Evolutionary conservation across 2,113 vertebrate genomes (phyloP).

Genomic region (Sceloporus tristichus): DNA sequence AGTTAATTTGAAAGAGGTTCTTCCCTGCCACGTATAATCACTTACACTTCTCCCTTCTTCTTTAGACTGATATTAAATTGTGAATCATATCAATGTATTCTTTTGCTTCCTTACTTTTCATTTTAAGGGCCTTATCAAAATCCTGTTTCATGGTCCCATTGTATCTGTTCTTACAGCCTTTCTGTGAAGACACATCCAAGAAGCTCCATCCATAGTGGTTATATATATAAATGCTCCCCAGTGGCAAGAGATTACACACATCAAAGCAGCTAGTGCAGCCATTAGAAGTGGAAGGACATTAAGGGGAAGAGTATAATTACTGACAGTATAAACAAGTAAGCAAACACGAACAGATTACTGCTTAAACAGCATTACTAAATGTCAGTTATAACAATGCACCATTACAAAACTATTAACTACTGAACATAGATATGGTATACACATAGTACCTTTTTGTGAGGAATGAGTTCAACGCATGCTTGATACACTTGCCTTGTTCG

Average conservation of each 20-base stretch:
- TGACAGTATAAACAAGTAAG: not conserved
- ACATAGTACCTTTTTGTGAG: conserved; percentile 93
- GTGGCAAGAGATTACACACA: not conserved
- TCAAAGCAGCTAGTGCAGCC: not conserved
- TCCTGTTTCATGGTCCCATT: not conserved
- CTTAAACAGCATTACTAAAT: not conserved
- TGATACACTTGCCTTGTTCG: conserved; percentile 95
- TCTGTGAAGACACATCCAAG: too few relatives aligned
- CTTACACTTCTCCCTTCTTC: too few relatives aligned
- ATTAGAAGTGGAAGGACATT: not conserved
- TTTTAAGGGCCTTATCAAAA: too few relatives aligned
- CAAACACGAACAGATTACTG: not conserved
- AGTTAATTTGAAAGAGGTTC: too few relatives aligned
- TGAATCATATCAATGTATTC: too few relatives aligned
- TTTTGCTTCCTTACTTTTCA: too few relatives aligned
- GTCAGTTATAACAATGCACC: not conserved
- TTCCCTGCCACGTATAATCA: too few relatives aligned
- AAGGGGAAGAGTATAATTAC: accelerated
- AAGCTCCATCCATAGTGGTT: too few relatives aligned
- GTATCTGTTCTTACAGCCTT: not conserved
- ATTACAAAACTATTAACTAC: not conserved
- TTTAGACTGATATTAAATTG: too few relatives aligned
- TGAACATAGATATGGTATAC: not conserved
- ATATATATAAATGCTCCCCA: not conserved
- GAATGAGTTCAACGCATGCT: conserved; percentile 93